phyloP scores from a whole-genome alignment of 92 coral and sea anemone genomes.

The Porites lobata region DNA sequence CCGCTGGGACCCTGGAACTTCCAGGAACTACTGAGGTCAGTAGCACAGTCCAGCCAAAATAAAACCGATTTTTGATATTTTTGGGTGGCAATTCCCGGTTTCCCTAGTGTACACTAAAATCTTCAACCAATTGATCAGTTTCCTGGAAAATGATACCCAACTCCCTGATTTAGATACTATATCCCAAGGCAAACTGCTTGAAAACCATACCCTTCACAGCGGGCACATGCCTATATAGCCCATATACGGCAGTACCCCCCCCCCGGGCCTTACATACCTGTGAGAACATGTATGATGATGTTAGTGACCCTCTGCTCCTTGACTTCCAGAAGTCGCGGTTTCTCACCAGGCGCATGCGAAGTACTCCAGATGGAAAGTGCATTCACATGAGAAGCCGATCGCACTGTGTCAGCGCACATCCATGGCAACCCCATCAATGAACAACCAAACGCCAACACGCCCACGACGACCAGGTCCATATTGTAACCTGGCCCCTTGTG shows the following conservation, averaged over 20 bases:
- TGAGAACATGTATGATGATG: slow-evolving; percentile 90
- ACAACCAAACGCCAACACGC: slow-evolving; percentile 81
- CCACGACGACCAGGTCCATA: slow-evolving; percentile 89
- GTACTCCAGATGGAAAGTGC: slow-evolving; percentile 96
- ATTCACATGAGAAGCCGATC: slow-evolving; percentile 92
- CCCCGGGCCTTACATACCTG: slow-evolving; percentile 68
- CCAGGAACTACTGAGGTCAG: not conserved
- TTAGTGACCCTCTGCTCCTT: slow-evolving; percentile 96
- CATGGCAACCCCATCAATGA: slow-evolving; percentile 95
- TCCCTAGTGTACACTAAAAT: too few species aligned
- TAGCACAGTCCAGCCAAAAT: not conserved
- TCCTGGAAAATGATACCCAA: too few species aligned
- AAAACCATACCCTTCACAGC: too few species aligned
- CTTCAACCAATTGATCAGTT: too few species aligned
- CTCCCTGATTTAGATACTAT: too few species aligned
- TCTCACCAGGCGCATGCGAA: slow-evolving; percentile 98
- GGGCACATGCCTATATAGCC: too few species aligned
- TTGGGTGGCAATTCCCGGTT: not conserved
- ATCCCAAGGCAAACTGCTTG: too few species aligned
- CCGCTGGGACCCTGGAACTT: not conserved
- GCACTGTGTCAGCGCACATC: slow-evolving; percentile 98
- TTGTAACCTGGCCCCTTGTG: slow-evolving; percentile 91
- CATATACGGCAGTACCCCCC: too few species aligned
- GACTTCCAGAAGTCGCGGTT: slow-evolving; percentile 85
- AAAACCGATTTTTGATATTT: not conserved